Evolutionary conservation across 2,113 vertebrate species (phyloP).

Genomic region (Peromyscus maniculatus): DNA sequence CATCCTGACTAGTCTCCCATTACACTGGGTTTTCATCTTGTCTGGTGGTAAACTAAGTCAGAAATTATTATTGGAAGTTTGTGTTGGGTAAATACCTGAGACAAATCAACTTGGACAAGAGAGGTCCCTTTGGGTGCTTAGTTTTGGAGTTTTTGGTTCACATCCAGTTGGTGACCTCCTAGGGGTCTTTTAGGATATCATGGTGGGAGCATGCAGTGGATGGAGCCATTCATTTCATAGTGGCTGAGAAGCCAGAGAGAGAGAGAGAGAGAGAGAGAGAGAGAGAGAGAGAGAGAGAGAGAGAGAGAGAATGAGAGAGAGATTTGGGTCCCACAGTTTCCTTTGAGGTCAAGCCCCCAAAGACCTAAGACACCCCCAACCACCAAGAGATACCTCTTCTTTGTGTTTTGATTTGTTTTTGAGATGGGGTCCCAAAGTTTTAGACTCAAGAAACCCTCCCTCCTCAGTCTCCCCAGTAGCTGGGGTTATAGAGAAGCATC

Average conservation of each 20-base stretch:
- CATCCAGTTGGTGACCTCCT: too few species aligned
- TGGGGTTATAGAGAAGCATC: not conserved
- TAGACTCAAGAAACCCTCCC: not conserved
- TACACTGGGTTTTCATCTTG: not conserved
- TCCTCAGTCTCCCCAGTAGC: not conserved
- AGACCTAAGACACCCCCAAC: not conserved
- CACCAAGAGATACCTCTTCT: not conserved
- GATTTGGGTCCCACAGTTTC: not conserved
- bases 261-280: too few species aligned
- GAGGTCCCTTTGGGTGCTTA: not conserved
- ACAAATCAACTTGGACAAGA: not conserved
- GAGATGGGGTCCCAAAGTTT: not conserved
- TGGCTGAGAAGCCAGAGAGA: not conserved
- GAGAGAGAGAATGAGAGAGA: too few species aligned
- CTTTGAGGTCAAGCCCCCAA: not conserved
- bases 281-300: too few species aligned
- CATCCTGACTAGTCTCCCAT: not conserved
- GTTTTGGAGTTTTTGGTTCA: not conserved
- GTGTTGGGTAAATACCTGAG: not conserved
- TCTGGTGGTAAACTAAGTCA: not conserved
- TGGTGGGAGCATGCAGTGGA: too few species aligned
- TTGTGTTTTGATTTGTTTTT: not conserved
- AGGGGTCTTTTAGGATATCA: not conserved
- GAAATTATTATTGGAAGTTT: constrained; percentile 3
- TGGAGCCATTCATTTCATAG: not conserved